Evolutionary conservation across 2,797 vertebrate genomes (phyloP), one percentile per base, ranked within the genome.

Genomic region (Harpagifer antarcticus): DNA sequence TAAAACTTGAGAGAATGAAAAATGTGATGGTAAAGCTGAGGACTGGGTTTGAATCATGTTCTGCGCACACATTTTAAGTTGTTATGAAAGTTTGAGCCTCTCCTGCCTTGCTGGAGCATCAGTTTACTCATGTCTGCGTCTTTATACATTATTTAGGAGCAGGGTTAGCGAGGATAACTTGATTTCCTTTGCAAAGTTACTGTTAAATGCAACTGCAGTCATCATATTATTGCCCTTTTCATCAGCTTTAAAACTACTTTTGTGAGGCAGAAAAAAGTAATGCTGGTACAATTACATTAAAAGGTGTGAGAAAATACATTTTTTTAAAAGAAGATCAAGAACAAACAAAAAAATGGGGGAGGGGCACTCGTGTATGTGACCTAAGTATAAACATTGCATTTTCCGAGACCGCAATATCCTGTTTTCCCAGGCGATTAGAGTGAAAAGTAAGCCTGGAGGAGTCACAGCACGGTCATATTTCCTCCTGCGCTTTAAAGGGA

Each of bases 391-490:
- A 93, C 92, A 92, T 91, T 90, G 91, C 75, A 86, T 93, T 93
- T 92, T 95, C 91, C 82, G 85, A 93, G 75, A 92, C 91, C 84
- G 79, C 91, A 91, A 94, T 92, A 96, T 94, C 94, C 93, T 95
- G 91, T 95, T 95, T 95, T 93, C 91, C 92, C 92, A 96, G 93
- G 94, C 91, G 93, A 96, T 96, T 94, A 92, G 91, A 89, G 94
- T 89, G 88, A 93, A 94, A 94, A 93, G 91, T 91, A 91, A 92
- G 93, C 86, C 90, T 84, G 85, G 88, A 87, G 85, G 94, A 96
- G 97, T 96, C 96, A 96, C 87, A 85, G 93, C 91, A 86, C 94
- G 96, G 96, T 97, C 95, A 96, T 91, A 92, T 94, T 96, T 97
- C 95, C 94, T 96, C 95, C 72, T 92, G 92, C 79, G 54, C 78